Evolutionary conservation across 2,888 invertebrate genomes (phyloP), one percentile per base, ranked within the genome.

Genomic region (Chelonus formosanus): DNA sequence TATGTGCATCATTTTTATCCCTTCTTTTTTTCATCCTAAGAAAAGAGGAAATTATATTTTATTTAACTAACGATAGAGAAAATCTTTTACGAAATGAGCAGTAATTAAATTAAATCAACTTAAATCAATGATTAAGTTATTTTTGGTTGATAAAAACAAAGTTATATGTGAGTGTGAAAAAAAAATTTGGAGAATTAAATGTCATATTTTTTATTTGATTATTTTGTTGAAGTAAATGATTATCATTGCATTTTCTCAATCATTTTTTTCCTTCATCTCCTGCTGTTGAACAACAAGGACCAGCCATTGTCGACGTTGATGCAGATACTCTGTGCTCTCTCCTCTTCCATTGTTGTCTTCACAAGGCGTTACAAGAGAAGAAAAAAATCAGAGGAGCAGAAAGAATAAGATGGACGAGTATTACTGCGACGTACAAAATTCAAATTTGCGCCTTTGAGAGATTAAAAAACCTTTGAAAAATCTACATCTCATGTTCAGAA

Each of bases 291-390:
- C 62, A 62, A 43, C 50, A 45, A 55, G 50, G 58, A 63, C 61
- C 61, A 57, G 68, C 71, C 71, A 74, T 75, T 75, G 75, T 75
- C 48, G 40, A 43, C 20, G 50, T 69, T 69, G 67, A 67, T 67
- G 68, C 68, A 48, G 66, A 70, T 60, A 59, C 43, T 59, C 50
- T 43, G 56, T 52, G 47, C 63, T 61, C 60, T 50, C 67, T 50
- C 63, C 52, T 55, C 65, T 60, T 67, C 74, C 71, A 76, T 77
- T 78, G 79, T 76, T 70, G 71, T 70, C 67, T 62, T 67, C 63
- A 64, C 65, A 66, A 69, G 58, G 65, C 63, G 65, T 54, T 54
- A 58, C 57, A 45, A 34, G 53, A 55, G 48, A 62, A 67, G 65
- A 60, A 63, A 64, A 63, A 67, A 70, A 67, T 68, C 32, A 60